Evolutionary conservation across 2,888 invertebrate genomes (phyloP), one percentile per base, ranked within the genome.

Genomic region (Tetropium fuscum): DNA sequence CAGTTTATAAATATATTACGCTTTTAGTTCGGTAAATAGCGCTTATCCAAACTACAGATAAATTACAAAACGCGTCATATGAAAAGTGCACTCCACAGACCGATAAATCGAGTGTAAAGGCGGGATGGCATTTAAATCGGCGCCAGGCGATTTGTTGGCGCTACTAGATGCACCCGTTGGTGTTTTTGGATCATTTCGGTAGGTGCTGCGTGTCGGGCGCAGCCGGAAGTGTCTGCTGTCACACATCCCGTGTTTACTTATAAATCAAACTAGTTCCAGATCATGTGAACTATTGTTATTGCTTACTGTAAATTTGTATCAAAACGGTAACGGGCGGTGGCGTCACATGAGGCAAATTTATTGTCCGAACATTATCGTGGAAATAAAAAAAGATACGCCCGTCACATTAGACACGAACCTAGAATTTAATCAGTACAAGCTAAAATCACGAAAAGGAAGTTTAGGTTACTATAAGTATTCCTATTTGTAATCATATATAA

Each of bases 201-300:
- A 70, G 69, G 69, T 71, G 72, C 72, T 68, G 70, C 71, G 69
- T 70, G 71, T 74, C 74, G 70, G 63, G 64, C 67, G 58, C 72
- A 73, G 70, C 63, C 66, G 47, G 63, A 63, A 57, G 61, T 58
- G 66, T 61, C 72, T 68, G 70, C 71, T 71, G 75, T 75, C 74
- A 72, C 71, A 72, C 70, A 71, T 74, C 66, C 72, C 59, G 60
- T 66, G 53, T 59, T 63, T 59, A 69, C 69, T 65, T 57, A 75
- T 79, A 78, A 78, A 78, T 79, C 76, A 77, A 34, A 49, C 68
- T 66, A 70, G 70, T 74, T 75, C 74, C 70, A 66, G 69, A 70
- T 70, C 68, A 70, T 66, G 73, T 68, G 67, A 60, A 70, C 69
- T 66, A 71, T 74, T 75, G 75, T 73, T 72, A 71, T 69, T 73